Conservation (phyloP, 2,797 vertebrate species). For the Hylomyscus alleni region DNA sequence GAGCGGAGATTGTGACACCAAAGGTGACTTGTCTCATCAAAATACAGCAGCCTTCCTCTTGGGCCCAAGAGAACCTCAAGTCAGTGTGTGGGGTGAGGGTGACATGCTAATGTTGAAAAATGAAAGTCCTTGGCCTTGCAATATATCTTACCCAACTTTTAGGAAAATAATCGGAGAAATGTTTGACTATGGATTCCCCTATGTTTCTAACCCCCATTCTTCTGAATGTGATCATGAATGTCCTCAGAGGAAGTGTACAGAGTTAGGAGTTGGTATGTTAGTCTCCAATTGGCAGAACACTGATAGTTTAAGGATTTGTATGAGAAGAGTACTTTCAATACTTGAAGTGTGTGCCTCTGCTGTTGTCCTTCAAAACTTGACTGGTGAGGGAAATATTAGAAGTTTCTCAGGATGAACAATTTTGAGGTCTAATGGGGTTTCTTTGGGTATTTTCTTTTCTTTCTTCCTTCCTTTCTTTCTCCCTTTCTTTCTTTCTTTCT, state of each 20-base stretch:
- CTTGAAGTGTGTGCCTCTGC: neutral
- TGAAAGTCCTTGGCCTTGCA: slow-evolving; percentile 25
- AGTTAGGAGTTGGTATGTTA: neutral
- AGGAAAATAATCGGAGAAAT: neutral
- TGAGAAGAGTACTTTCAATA: neutral
- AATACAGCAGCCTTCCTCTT: slow-evolving; percentile 35
- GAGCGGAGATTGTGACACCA: slow-evolving; percentile 44
- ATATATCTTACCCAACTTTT: neutral
- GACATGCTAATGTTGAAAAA: neutral
- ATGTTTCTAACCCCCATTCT: neutral
- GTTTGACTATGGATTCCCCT: neutral
- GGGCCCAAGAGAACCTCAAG: neutral
- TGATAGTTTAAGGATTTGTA: neutral
- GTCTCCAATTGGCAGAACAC: neutral
- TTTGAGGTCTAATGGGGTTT: neutral
- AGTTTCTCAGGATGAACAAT: neutral
- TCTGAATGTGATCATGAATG: neutral
- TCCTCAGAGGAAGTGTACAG: neutral
- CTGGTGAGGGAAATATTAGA: neutral
- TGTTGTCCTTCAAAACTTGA: neutral
- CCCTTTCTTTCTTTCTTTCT: too few relatives aligned
- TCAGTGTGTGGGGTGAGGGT: neutral
- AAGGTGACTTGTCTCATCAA: slow-evolving; percentile 75
- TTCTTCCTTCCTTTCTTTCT: too few relatives aligned
- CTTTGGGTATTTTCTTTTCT: neutral